Evolutionary conservation across 2,797 vertebrate species (phyloP), one percentile per base, ranked within the genome.

Genomic region (Tragopan temminckii): DNA sequence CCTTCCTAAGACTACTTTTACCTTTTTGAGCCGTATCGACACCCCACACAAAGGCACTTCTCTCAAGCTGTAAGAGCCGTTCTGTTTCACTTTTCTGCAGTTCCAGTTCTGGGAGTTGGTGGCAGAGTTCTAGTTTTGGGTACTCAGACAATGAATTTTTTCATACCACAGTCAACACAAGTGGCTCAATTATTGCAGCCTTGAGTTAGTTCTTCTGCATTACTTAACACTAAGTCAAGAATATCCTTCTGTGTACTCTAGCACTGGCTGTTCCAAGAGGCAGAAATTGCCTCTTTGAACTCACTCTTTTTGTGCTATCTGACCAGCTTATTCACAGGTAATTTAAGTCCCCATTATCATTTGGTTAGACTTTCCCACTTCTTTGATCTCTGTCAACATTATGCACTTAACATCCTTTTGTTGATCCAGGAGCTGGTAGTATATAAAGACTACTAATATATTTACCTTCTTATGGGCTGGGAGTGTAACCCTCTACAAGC

Each of bases 311-410:
- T 92, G 94, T 96, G 93, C 88, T 85, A 91, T 85, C 90, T 75
- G 90, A 95, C 75, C 94, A 93, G 67, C 76, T 92, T 91, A 94
- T 94, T 94, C 91, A 89, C 88, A 94, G 62, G 29, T 85, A 92
- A 94, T 92, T 95, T 77, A 93, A 95, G 88, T 75, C 78, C 4
- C 88, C 88, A 95, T 93, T 92, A 96, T 95, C 62, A 94, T 92
- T 85, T 68, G 72, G 45, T 94, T 85, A 80, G 43, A 92, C 93
- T 94, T 95, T 86, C 81, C 86, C 94, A 90, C 81, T 95, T 92
- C 93, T 96, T 95, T 96, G 96, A 96, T 95, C 84, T 96, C 84
- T 92, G 91, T 89, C 96, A 96, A 95, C 86, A 92, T 63, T 52
- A 58, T 64, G 84, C 90, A 85, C 92, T 95, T 93, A 62, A 95